A percentile compares a stretch with the other conserved stretches of the same genome.
phyloP scores from a whole-genome alignment of 2,113 vertebrate genomes.

The Lucifuga dentata region DNA sequence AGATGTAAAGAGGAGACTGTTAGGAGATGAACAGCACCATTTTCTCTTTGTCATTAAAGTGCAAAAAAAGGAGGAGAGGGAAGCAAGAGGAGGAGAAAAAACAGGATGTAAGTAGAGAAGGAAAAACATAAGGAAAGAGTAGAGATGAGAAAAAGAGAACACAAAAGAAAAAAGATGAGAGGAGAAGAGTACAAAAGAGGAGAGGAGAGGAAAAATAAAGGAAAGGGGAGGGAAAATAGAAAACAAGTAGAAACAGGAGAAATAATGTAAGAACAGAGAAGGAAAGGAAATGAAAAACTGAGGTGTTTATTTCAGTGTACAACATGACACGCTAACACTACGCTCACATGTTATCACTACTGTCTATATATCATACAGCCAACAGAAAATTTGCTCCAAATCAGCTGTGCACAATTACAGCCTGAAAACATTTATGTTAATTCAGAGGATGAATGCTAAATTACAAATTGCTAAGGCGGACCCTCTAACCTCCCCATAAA shows the following conservation, averaged over 20 bases:
- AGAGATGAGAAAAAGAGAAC: not conserved
- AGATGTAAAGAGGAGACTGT: slow-evolving; percentile 20
- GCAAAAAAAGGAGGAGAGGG: slow-evolving; percentile 27
- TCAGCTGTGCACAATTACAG: too few relatives aligned
- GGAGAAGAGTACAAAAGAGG: not conserved
- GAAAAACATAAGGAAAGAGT: not conserved
- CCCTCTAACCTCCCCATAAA: slow-evolving; percentile 52
- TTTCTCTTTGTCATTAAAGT: slow-evolving; percentile 51
- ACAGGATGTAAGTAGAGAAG: too few relatives aligned
- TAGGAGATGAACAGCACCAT: slow-evolving; percentile 40
- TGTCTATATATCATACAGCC: too few relatives aligned
- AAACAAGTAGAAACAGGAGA: slow-evolving; percentile 16
- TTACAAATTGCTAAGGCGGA: slow-evolving; percentile 60
- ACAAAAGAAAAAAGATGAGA: not conserved
- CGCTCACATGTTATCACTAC: too few relatives aligned
- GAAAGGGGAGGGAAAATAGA: not conserved
- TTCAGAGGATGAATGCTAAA: slow-evolving; percentile 36
- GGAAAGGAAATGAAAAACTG: not conserved
- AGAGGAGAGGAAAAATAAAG: not conserved
- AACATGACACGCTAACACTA: too few relatives aligned
- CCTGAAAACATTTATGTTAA: too few relatives aligned
- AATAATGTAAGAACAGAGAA: not conserved
- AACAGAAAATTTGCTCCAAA: too few relatives aligned
- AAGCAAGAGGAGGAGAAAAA: not conserved
- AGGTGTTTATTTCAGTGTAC: too few relatives aligned